Evolutionary conservation across 2,888 invertebrate species (phyloP).

Genomic region (Linnaemya vulpina): DNA sequence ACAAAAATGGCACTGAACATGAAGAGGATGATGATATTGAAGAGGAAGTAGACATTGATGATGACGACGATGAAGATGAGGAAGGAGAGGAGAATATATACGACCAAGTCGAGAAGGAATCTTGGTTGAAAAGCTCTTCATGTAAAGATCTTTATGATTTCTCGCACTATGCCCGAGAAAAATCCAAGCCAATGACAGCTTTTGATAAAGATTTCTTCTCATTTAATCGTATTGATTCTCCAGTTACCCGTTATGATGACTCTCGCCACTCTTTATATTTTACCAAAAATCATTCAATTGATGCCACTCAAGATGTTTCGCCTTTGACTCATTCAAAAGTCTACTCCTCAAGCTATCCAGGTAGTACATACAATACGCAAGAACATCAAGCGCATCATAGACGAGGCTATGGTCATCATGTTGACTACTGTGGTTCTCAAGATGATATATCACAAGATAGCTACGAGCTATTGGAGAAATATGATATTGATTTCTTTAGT

Average conservation of each 20-base stretch:
- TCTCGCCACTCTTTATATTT: slow-evolving; percentile 86
- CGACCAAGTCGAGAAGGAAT: slow-evolving; percentile 82
- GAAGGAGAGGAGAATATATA: slow-evolving; percentile 79
- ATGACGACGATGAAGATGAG: slow-evolving; percentile 77
- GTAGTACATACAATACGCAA: slow-evolving; percentile 87
- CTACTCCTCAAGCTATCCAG: slow-evolving; percentile 94
- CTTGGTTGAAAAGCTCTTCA: slow-evolving; percentile 91
- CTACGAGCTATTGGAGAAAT: slow-evolving; percentile 92
- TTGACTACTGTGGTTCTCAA: slow-evolving; percentile 87
- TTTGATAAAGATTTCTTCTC: slow-evolving; percentile 83
- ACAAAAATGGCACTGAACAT: slow-evolving; percentile 74
- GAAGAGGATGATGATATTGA: slow-evolving; percentile 73
- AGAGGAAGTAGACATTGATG: slow-evolving; percentile 75
- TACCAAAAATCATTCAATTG: slow-evolving; percentile 86
- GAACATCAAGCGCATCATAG: slow-evolving; percentile 78
- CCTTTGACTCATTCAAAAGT: slow-evolving; percentile 87
- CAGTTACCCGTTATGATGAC: slow-evolving; percentile 89
- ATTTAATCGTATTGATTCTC: slow-evolving; percentile 86
- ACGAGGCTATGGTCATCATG: slow-evolving; percentile 85
- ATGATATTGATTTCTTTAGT: slow-evolving; percentile 83
- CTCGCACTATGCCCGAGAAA: slow-evolving; percentile 86
- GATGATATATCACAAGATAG: slow-evolving; percentile 95
- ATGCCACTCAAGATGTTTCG: slow-evolving; percentile 87
- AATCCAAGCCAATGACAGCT: slow-evolving; percentile 82
- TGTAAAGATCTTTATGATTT: slow-evolving; percentile 92